These are phyloP conservation scores for Colinus virginianus DNA, from an alignment of 2,113 vertebrate genomes.

Conservation along the genomic window DNA sequence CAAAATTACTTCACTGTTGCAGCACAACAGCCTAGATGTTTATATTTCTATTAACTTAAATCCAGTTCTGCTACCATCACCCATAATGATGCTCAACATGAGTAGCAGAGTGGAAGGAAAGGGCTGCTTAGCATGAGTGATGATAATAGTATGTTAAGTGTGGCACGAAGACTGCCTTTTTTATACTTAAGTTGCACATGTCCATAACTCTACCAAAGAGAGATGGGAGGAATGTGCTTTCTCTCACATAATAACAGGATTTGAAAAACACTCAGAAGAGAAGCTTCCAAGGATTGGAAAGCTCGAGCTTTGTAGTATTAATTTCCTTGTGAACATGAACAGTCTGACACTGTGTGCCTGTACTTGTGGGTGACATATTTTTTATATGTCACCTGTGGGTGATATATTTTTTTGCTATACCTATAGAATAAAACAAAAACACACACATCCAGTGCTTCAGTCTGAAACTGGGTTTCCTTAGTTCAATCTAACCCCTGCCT, in stretches of 20 bases:
- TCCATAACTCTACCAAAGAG: not conserved
- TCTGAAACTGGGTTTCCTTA: not conserved
- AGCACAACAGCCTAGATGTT: not conserved
- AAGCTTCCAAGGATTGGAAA: not conserved
- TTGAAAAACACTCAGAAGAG: not conserved
- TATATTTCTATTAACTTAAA: not conserved
- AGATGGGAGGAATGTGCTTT: not conserved
- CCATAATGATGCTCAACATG: not conserved
- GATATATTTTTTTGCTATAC: no score
- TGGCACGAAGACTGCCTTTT: not conserved
- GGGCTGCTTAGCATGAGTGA: not conserved
- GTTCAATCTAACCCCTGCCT: not conserved
- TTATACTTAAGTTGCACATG: not conserved
- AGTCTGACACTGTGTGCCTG: not conserved
- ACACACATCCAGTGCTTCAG: not conserved
- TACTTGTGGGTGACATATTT: rapidly evolving
- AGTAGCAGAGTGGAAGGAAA: not conserved
- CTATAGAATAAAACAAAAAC: not conserved
- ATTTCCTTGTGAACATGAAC: not conserved
- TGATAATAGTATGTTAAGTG: not conserved
- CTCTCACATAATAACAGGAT: not conserved
- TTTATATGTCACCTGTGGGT: no score
- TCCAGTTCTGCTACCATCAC: not conserved
- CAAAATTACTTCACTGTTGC: not conserved
- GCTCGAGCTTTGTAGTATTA: not conserved